Evolutionary conservation across 1,140 invertebrate genomes (phyloP).

Genomic region (Ceratitis capitata): DNA sequence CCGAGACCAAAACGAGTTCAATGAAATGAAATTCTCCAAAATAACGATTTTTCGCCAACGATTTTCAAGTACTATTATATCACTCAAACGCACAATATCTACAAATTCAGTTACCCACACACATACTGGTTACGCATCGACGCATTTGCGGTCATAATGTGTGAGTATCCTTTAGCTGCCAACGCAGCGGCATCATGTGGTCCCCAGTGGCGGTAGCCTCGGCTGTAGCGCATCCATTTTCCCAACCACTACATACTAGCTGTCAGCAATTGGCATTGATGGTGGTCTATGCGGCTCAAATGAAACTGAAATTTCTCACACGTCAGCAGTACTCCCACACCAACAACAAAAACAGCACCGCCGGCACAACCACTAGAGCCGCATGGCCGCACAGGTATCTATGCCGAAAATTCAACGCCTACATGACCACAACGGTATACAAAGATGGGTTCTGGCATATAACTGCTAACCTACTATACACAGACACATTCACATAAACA

Average conservation of each 20-base stretch:
- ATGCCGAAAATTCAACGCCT: slow-evolving; percentile 5
- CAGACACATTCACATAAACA: neutral
- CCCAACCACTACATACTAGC: neutral
- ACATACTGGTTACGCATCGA: neutral
- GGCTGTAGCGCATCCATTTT: neutral
- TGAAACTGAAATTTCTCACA: slow-evolving; percentile 21
- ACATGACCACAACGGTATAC: neutral
- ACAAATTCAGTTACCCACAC: too few species aligned
- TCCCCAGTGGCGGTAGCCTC: neutral
- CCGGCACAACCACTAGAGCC: too few species aligned
- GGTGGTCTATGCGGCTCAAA: slow-evolving; percentile 26
- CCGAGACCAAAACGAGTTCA: too few species aligned
- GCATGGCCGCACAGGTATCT: neutral
- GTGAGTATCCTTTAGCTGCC: neutral
- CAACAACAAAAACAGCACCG: too few species aligned
- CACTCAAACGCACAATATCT: too few species aligned
- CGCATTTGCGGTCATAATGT: neutral
- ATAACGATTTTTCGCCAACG: too few species aligned
- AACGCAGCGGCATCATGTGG: neutral
- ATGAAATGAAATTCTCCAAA: too few species aligned
- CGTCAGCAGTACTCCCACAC: neutral
- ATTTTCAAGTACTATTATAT: too few species aligned
- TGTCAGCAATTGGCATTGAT: slow-evolving; percentile 21
- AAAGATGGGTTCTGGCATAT: neutral
- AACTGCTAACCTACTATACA: neutral